Evolutionary conservation across 2,888 invertebrate genomes (phyloP).

Genomic region (Drosophila helvetica): DNA sequence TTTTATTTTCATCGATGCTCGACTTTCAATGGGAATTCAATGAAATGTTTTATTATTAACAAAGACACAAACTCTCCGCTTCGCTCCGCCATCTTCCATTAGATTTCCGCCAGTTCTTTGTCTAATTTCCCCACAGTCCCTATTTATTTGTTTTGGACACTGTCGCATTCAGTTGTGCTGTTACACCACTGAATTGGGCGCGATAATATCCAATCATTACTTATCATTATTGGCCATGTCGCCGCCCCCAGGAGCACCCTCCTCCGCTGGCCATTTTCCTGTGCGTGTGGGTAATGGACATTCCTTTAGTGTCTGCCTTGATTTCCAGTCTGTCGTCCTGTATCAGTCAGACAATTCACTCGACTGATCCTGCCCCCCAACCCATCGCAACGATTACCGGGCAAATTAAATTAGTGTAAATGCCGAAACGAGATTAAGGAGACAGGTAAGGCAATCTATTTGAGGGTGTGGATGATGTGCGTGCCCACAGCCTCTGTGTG

Average conservation of each 20-base stretch:
- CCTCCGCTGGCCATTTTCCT: slow-evolving; percentile 19
- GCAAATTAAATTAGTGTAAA: slow-evolving; percentile 75
- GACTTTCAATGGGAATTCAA: slow-evolving; percentile 56
- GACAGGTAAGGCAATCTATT: slow-evolving; percentile 67
- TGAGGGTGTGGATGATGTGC: slow-evolving; percentile 39
- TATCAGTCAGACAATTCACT: slow-evolving; percentile 15
- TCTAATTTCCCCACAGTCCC: neutral
- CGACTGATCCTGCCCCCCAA: neutral
- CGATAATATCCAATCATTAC: slow-evolving; percentile 77
- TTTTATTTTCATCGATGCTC: slow-evolving; percentile 15
- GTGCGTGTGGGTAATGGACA: slow-evolving; percentile 53
- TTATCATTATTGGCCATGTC: slow-evolving; percentile 74
- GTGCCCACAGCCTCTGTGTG: slow-evolving; percentile 17
- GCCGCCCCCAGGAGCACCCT: neutral
- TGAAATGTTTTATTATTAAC: slow-evolving; percentile 63
- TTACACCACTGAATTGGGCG: slow-evolving; percentile 58
- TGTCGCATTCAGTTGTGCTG: slow-evolving; percentile 52
- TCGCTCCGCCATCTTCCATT: slow-evolving; percentile 12
- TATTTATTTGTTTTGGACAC: slow-evolving; percentile 31
- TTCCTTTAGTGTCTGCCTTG: slow-evolving; percentile 32
- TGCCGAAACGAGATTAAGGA: slow-evolving; percentile 55
- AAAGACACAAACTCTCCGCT: slow-evolving; percentile 26
- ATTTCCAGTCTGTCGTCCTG: slow-evolving; percentile 20
- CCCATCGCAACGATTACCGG: slow-evolving; percentile 65
- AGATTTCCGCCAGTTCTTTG: neutral